Base-by-base conservation (phyloP, 2,888 invertebrate genomes). In the Stenurella melanura region DNA sequence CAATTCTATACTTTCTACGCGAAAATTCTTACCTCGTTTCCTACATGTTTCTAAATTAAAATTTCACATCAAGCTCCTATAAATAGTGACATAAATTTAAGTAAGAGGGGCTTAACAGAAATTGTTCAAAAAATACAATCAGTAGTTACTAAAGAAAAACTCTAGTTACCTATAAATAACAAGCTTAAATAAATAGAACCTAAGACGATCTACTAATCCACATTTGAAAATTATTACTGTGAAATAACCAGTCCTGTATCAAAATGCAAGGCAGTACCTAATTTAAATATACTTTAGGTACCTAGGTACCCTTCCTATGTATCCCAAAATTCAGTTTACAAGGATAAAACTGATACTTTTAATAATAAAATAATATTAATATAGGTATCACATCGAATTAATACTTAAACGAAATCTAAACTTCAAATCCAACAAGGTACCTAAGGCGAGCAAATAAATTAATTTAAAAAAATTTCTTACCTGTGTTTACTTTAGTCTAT, bases 121-220 rank as follows among this genome's bases (percentile, higher is more conserved):
- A 6, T 34, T 7, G 30, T 34, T 34, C 30, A 34, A 34, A 9
- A 34, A 34, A 9, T 9, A 9, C 6, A 0, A 34, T 34, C 30
- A 34, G 30, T 34, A 34, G 6, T 7, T 34, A 34, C 30, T 7
- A 34, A 34, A 6, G 3, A 34, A 7, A 34, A 34, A 34, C 21
- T 26, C 21, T 26, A 26, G 4, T 4, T 26, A 26, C 30, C 60
- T 60, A 60, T 60, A 21, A 60, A 60, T 60, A 60, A 60, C 10
- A 60, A 60, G 26, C 60, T 60, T 26, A 15, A 60, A 60, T 60
- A 60, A 60, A 58, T 58, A 19, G 58, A 30, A 60, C n/a, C 60
- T 30, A n/a, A 26, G 60, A 60, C 26, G 60, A 60, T 60, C 60
- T 60, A 60, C 60, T 69, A 69, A 69, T 69, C 57, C 69, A 69